Percentiles rank a stretch among this genome's conserved stretches.
Conservation (phyloP, 2,797 vertebrate genomes). For the Dicrostonyx torquatus region DNA sequence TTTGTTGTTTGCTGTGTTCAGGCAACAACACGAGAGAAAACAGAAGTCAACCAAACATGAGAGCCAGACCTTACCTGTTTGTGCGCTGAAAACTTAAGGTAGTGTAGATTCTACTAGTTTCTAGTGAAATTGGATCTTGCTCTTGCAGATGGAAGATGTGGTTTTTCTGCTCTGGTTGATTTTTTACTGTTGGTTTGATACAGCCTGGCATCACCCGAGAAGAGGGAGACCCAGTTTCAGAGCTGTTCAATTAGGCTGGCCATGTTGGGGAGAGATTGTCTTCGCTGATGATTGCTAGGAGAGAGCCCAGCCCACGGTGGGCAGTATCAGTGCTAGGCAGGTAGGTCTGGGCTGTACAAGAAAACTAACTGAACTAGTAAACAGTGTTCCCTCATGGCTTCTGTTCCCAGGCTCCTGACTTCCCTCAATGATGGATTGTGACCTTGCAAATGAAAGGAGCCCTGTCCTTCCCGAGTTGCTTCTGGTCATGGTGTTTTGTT, state of each 20-base stretch:
- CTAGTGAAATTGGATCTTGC: background rate
- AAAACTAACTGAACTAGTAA: background rate
- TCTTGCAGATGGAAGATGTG: background rate
- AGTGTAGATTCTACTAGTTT: background rate
- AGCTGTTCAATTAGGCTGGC: background rate
- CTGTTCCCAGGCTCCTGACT: background rate
- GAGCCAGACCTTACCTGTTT: background rate
- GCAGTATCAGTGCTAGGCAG: background rate
- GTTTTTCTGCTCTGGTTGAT: background rate
- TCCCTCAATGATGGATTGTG: background rate
- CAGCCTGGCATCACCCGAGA: background rate
- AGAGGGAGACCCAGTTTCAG: background rate
- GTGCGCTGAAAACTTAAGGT: background rate
- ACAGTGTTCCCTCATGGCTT: background rate
- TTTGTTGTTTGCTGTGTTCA: conserved; percentile 16
- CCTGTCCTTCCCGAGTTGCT: background rate
- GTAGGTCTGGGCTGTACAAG: background rate
- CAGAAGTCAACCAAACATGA: background rate
- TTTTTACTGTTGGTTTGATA: background rate
- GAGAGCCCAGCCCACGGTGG: background rate
- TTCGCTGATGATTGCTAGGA: background rate
- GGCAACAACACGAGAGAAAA: background rate
- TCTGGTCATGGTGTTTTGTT: background rate
- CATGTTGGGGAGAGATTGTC: background rate
- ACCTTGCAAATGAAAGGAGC: background rate